Evolutionary conservation across 2,888 invertebrate genomes (phyloP).

Genomic region (Lypha dubia): DNA sequence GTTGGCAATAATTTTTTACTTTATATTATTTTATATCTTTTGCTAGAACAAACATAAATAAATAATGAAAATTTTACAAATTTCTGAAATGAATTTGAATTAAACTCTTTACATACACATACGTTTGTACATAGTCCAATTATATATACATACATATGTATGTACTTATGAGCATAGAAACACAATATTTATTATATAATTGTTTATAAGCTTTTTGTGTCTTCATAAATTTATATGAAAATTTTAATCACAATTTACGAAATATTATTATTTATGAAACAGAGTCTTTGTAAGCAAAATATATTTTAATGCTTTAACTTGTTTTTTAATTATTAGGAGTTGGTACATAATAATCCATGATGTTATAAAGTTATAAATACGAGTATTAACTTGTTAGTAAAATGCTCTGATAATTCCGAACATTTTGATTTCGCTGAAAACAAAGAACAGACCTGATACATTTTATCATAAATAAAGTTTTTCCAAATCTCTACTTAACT

Average conservation of each 20-base stretch:
- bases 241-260: not conserved
- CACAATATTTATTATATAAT: no score
- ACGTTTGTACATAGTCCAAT: not conserved
- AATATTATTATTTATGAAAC: no score
- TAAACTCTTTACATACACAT: not conserved
- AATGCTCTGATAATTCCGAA: not conserved
- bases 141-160: not conserved
- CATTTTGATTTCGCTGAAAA: no score
- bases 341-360: no score
- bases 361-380: no score
- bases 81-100: slow-evolving; percentile 1
- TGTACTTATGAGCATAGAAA: not conserved
- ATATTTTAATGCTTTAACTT: slow-evolving; percentile 6
- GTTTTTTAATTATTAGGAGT: no score
- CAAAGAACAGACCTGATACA: not conserved
- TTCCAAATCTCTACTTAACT: not conserved
- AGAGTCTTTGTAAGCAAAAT: no score
- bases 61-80: slow-evolving; percentile 1
- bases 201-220: no score
- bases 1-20: slow-evolving; percentile 2
- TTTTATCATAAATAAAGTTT: no score
- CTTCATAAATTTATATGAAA: not conserved
- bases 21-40: not conserved
- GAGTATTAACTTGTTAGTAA: no score
- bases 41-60: not conserved